Percentiles rank a stretch among this genome's conserved stretches.
Evolutionary conservation across 1,140 invertebrate species (phyloP).

Genomic region (Dysdera silvatica): DNA sequence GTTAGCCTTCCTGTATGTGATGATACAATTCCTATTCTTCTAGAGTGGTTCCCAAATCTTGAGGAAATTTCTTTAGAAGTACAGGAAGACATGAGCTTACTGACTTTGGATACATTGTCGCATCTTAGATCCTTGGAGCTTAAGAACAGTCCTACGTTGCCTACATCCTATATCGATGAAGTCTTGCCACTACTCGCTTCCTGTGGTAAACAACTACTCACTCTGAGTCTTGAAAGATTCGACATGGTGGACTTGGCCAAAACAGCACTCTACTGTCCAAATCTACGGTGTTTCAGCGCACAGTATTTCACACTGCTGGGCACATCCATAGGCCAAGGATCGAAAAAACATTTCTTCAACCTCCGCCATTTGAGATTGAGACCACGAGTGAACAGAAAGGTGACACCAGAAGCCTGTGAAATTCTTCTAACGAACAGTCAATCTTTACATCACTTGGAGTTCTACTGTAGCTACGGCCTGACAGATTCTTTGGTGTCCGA

Average conservation of each 20-base stretch:
- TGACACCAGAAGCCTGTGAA: conserved; percentile 23
- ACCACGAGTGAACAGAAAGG: conserved; percentile 26
- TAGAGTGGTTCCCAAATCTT: conserved; percentile 29
- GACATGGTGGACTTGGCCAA: conserved; percentile 33
- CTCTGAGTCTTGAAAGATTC: conserved; percentile 29
- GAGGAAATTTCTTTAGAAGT: conserved; percentile 31
- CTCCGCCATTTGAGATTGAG: conserved; percentile 30
- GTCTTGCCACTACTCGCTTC: conserved; percentile 29
- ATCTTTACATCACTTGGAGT: conserved; percentile 28
- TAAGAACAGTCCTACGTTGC: conserved; percentile 29
- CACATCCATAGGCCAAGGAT: not conserved
- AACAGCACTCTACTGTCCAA: conserved; percentile 30
- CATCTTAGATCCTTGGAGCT: conserved; percentile 26
- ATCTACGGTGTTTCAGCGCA: conserved; percentile 31
- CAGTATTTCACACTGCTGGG: conserved; percentile 33
- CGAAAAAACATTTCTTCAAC: conserved; percentile 28
- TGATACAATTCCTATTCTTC: conserved; percentile 20
- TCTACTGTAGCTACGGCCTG: conserved; percentile 33
- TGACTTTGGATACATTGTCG: conserved; percentile 18
- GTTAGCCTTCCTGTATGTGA: conserved; percentile 29
- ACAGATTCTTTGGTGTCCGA: conserved; percentile 22
- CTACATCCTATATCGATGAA: conserved; percentile 29
- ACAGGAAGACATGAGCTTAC: conserved; percentile 31
- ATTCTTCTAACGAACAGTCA: conserved; percentile 24
- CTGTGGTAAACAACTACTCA: conserved; percentile 27